Conservation (phyloP, 2,888 invertebrate genomes). For the Dryobota labecula region DNA sequence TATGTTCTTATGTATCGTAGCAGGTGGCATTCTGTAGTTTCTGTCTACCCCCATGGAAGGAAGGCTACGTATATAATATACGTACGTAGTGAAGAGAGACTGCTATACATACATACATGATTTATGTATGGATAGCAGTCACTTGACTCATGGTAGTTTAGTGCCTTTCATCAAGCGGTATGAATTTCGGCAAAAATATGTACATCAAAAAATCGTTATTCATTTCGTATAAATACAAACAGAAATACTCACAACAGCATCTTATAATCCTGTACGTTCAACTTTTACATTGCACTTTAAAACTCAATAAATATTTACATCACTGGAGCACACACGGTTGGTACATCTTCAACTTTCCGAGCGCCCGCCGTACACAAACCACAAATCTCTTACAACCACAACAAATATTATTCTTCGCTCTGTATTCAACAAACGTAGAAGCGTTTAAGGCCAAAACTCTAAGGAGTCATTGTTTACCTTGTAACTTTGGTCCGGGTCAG, state of each 20-base stretch:
- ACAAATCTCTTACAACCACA: constrained; percentile 64
- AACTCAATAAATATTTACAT: constrained; percentile 60
- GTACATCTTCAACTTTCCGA: constrained; percentile 53
- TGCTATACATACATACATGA: too few relatives aligned
- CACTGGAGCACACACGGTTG: constrained; percentile 37
- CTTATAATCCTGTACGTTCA: constrained; percentile 19
- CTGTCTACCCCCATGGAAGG: too few relatives aligned
- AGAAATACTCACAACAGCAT: constrained; percentile 5
- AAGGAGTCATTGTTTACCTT: constrained; percentile 70
- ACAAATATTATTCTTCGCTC: constrained; percentile 67
- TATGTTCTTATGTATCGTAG: too few relatives aligned
- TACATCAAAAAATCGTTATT: constrained; percentile 1
- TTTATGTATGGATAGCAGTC: neutral
- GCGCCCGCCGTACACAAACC: constrained; percentile 48
- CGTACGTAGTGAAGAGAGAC: too few relatives aligned
- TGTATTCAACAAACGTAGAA: constrained; percentile 64
- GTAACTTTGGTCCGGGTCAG: constrained; percentile 69
- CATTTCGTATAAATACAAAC: constrained; percentile 4
- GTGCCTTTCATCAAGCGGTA: neutral
- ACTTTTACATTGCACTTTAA: constrained; percentile 49
- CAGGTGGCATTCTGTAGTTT: too few relatives aligned
- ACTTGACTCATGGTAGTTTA: too few relatives aligned
- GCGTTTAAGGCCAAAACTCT: constrained; percentile 67
- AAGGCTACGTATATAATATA: too few relatives aligned
- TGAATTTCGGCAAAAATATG: constrained; percentile 8